These are phyloP conservation scores for Lasioglossum figueresi DNA, from an alignment of 2,888 invertebrate genomes.

Conservation along the genomic window DNA sequence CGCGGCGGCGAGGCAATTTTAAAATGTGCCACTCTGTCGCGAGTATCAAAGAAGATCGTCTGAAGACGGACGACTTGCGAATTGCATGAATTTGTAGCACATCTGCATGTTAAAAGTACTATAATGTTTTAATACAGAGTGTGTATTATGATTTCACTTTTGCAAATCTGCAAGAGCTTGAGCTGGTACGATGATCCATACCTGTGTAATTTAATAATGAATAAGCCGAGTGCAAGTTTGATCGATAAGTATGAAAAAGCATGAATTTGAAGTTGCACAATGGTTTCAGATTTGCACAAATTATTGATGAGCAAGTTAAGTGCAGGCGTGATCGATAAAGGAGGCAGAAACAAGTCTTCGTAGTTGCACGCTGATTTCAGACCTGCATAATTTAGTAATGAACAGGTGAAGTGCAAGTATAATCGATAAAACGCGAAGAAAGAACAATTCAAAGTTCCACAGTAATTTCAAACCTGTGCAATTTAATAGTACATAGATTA, in stretches of 20 bases:
- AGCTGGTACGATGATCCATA: background rate
- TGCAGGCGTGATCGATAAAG: background rate
- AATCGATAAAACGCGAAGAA: too few species aligned
- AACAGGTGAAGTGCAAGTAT: too few species aligned
- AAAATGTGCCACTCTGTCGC: conserved; percentile 29
- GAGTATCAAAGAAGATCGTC: background rate
- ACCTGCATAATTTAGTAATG: background rate
- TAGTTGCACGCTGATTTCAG: background rate
- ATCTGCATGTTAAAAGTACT: background rate
- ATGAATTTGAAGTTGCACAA: background rate
- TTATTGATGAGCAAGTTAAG: background rate
- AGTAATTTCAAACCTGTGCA: background rate
- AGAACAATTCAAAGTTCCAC: too few species aligned
- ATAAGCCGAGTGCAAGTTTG: background rate
- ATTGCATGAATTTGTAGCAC: background rate
- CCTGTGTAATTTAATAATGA: background rate
- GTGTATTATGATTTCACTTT: background rate
- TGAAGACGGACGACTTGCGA: background rate
- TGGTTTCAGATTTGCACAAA: background rate
- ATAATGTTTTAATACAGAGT: background rate
- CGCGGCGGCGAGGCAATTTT: background rate
- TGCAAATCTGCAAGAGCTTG: background rate
- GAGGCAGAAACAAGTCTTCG: background rate
- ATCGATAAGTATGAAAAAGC: background rate
- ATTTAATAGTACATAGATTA: background rate